A percentile compares a stretch with the other conserved stretches of the same genome.
Evolutionary conservation across 2,113 vertebrate genomes (phyloP).

Genomic region (Octodon degus): DNA sequence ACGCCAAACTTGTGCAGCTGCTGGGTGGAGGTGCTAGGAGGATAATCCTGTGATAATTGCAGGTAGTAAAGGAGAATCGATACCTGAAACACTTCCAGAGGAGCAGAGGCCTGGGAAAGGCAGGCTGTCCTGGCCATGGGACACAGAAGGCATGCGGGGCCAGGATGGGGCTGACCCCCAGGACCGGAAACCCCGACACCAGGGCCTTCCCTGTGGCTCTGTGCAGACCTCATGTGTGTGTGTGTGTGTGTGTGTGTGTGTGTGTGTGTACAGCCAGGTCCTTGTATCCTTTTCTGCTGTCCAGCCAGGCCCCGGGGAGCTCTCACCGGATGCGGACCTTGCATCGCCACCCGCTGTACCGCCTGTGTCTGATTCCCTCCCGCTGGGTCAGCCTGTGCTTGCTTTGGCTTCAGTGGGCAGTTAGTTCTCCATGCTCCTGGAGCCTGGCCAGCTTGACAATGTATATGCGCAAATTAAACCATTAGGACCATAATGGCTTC

Average conservation of each 20-base stretch:
- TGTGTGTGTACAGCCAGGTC: neutral
- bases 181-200: neutral
- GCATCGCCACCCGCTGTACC: conserved; percentile 84
- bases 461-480: conserved; percentile 57
- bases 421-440: conserved; percentile 56
- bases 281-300: conserved; percentile 84
- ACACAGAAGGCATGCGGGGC: neutral
- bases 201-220: neutral
- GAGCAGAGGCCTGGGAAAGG: neutral
- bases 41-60: conserved; percentile 77
- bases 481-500: conserved; percentile 40
- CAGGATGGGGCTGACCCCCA: rapidly evolving
- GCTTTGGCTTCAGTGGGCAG: conserved; percentile 63
- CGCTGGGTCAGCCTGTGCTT: conserved; percentile 78
- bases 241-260: neutral
- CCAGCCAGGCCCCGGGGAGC: conserved; percentile 83
- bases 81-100: conserved; percentile 60
- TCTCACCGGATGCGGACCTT: conserved; percentile 83
- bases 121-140: neutral
- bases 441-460: conserved; percentile 39
- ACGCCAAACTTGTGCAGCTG: conserved; percentile 73
- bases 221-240: neutral
- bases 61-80: conserved; percentile 78
- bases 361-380: conserved; percentile 85
- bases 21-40: conserved; percentile 72